phyloP scores from a whole-genome alignment of 2,888 invertebrate species.

The Phlogophora meticulosa region DNA sequence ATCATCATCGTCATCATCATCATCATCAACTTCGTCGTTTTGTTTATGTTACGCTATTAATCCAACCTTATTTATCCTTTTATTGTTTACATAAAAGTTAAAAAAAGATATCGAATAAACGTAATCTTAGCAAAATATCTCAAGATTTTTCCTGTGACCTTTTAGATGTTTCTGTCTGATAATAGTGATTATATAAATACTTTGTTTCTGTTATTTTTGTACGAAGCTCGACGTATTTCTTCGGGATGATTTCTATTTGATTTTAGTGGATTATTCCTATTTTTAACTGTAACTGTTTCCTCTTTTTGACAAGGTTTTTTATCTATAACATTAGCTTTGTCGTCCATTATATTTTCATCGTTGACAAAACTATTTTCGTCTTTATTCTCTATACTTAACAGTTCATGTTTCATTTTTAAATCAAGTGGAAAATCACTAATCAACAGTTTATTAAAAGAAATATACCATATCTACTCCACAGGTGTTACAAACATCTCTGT shows the following conservation, averaged over 20 bases:
- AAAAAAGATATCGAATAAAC: background rate
- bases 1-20: too few relatives aligned
- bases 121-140: conserved; percentile 1
- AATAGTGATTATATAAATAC: background rate
- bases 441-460: too few relatives aligned
- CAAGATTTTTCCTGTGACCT: background rate
- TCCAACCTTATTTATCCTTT: too few relatives aligned
- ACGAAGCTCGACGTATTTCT: background rate
- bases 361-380: background rate
- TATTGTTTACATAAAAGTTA: too few relatives aligned
- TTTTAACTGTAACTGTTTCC: background rate
- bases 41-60: too few relatives aligned
- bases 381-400: background rate
- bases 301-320: background rate
- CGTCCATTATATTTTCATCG: background rate
- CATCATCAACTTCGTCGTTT: too few relatives aligned
- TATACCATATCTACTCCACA: conserved; percentile 24
- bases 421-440: too few relatives aligned
- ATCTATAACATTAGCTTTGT: background rate
- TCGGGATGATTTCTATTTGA: conserved; percentile 17
- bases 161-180: background rate
- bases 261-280: conserved; percentile 5
- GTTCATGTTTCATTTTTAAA: too few relatives aligned
- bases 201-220: conserved; percentile 4
- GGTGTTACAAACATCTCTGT: background rate